phyloP scores from a whole-genome alignment of 2,888 invertebrate species.

The Campoplex nolae region DNA sequence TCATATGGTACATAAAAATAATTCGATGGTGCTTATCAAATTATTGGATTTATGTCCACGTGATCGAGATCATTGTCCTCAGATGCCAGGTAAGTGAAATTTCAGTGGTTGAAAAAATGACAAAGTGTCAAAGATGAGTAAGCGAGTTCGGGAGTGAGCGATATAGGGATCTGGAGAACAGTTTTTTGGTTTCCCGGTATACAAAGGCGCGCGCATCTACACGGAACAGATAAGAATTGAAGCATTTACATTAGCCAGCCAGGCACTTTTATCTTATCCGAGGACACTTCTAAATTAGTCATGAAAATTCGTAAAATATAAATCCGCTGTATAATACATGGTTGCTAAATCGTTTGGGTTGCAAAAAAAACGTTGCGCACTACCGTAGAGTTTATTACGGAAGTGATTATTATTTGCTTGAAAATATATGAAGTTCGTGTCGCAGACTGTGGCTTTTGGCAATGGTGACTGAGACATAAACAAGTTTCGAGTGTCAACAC shows the following conservation, averaged over 20 bases:
- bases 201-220: constrained; percentile 10
- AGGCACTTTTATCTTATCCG: constrained; percentile 36
- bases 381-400: not conserved
- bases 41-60: not conserved
- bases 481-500: constrained; percentile 32
- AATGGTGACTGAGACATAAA: constrained; percentile 3
- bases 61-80: not conserved
- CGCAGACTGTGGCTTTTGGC: constrained; percentile 9
- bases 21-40: not conserved
- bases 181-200: constrained; percentile 14
- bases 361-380: not conserved
- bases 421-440: constrained; percentile 5
- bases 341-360: not conserved
- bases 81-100: not conserved
- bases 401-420: not conserved
- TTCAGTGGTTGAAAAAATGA: not conserved
- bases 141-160: not conserved
- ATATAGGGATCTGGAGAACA: constrained; percentile 4
- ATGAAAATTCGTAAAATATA: constrained; percentile 6
- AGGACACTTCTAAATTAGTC: constrained; percentile 16
- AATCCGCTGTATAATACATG: not conserved
- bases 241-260: not conserved
- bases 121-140: not conserved
- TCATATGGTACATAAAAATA: constrained; percentile 4
- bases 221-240: constrained; percentile 6